Base-by-base conservation (phyloP, 2,888 invertebrate genomes). In the Epistrophella euchroma region DNA sequence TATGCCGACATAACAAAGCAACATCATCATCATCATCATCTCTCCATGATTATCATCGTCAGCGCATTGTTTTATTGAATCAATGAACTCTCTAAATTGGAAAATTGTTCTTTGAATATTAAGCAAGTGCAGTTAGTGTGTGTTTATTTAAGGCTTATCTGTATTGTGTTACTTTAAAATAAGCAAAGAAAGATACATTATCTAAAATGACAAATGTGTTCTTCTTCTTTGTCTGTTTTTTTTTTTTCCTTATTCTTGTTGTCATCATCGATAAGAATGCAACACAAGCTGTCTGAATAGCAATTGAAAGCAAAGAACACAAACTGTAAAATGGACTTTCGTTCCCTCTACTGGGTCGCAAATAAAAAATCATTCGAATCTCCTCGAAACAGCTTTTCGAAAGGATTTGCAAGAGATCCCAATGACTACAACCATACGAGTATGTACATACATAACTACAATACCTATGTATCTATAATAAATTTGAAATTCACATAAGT, bases 51-150 rank as follows among this genome's bases (percentile, higher is more conserved):
- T 6, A 15, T 32, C 37, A 9, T 43, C 40, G 25, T 62, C 50
- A 19, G 64, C 64, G 80, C 68, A 55, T 85, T 85, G 81, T 85
- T 82, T 82, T 77, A 82, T 86, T 82, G 86, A 86, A 86, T 86
- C 86, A 86, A 86, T 77, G 86, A 86, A 86, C 86, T 86, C 82
- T 86, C 82, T 82, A 77, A 86, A 86, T 86, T 86, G 77, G 15
- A 86, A 82, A 86, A 86, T 86, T 60, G 22, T 82, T 82, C 74
- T 81, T 55, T 71, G 82, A 58, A 77, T 68, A 66, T 82, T 76
- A 50, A 77, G 55, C 64, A 64, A 78, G 58, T 74, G 86, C 35
- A 17, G 55, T 66, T 58, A 37, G 17, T 50, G 28, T 60, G 55
- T 74, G 43, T 66, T 72, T 77, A 17, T 47, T 68, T 55, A 60